These are phyloP conservation scores for Pissodes strobi DNA, from an alignment of 1,140 invertebrate species.

Conservation along the genomic window DNA sequence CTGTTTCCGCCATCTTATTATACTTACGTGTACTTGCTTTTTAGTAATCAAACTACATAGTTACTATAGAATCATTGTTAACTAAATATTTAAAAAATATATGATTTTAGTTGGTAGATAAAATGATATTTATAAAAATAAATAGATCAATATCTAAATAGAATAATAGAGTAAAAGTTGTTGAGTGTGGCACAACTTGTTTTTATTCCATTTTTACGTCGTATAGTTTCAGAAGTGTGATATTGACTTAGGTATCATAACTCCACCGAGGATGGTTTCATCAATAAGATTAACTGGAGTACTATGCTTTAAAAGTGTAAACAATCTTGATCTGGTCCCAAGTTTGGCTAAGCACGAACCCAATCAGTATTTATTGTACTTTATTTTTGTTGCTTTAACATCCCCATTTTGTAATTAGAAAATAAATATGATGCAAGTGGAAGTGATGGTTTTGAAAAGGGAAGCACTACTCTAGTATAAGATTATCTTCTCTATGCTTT, in stretches of 20 bases:
- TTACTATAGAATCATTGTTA: slow-evolving; percentile 55
- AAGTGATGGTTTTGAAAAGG: no score
- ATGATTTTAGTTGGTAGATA: slow-evolving; percentile 51
- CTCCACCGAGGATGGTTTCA: no score
- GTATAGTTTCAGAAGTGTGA: slow-evolving; percentile 25
- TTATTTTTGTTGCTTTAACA: no score
- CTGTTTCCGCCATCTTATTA: slow-evolving; percentile 5
- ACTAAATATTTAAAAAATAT: slow-evolving; percentile 52
- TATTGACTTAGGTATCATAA: slow-evolving; percentile 17
- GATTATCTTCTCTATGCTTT: no score
- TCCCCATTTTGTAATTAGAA: no score
- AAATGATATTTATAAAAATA: slow-evolving; percentile 47
- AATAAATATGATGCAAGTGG: no score
- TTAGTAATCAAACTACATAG: slow-evolving; percentile 54
- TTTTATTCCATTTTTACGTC: slow-evolving; percentile 4
- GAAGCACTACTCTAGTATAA: no score
- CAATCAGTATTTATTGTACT: no score
- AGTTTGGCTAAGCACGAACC: no score
- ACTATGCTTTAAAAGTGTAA: no score
- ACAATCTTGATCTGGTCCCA: no score
- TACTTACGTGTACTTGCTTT: slow-evolving; percentile 51
- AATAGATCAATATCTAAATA: slow-evolving; percentile 42
- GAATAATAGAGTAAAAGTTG: slow-evolving; percentile 40
- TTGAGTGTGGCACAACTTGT: slow-evolving; percentile 47
- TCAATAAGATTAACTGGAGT: no score